A percentile compares a stretch with the other conserved stretches of the same genome.
phyloP scores from a whole-genome alignment of 1,140 invertebrate genomes.

The Semibalanus balanoides region DNA sequence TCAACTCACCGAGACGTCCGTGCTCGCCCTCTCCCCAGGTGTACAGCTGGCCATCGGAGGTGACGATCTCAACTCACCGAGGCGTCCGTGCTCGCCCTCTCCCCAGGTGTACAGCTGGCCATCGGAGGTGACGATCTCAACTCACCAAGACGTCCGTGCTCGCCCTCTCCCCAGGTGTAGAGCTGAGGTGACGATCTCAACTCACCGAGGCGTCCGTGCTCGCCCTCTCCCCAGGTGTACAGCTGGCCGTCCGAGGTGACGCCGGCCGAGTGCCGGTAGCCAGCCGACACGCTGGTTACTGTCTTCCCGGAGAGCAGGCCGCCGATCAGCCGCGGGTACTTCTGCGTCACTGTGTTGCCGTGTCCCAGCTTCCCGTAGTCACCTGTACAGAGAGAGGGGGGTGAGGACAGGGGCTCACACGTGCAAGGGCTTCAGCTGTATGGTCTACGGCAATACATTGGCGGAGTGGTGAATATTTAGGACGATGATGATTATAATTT shows the following conservation, averaged over 20 bases:
- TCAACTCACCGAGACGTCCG: slow-evolving; percentile 41
- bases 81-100: slow-evolving; percentile 44
- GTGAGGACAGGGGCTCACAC: neutral
- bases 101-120: slow-evolving; percentile 44
- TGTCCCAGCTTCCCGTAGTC: slow-evolving; percentile 38
- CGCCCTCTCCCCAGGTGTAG: slow-evolving; percentile 48
- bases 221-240: slow-evolving; percentile 48
- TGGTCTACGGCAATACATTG: too few relatives aligned
- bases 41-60: slow-evolving; percentile 38
- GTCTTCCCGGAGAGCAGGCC: slow-evolving; percentile 35
- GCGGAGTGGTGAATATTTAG: too few relatives aligned
- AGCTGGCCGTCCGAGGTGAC: slow-evolving; percentile 40
- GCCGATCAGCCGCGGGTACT: slow-evolving; percentile 37
- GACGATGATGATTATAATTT: too few relatives aligned
- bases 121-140: slow-evolving; percentile 39
- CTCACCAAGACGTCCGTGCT: slow-evolving; percentile 42
- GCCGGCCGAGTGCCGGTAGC: slow-evolving; percentile 45
- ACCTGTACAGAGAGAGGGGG: slow-evolving; percentile 32
- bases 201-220: slow-evolving; percentile 42
- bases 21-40: slow-evolving; percentile 49
- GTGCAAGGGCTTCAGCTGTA: too few relatives aligned
- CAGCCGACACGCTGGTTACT: slow-evolving; percentile 41
- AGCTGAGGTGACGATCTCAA: slow-evolving; percentile 40
- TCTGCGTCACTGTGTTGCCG: slow-evolving; percentile 41
- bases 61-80: slow-evolving; percentile 41